Percentiles rank a stretch among this genome's conserved stretches.
These are phyloP conservation scores for Irena cyanogastra DNA, from an alignment of 2,113 vertebrate genomes.

Conservation along the genomic window DNA sequence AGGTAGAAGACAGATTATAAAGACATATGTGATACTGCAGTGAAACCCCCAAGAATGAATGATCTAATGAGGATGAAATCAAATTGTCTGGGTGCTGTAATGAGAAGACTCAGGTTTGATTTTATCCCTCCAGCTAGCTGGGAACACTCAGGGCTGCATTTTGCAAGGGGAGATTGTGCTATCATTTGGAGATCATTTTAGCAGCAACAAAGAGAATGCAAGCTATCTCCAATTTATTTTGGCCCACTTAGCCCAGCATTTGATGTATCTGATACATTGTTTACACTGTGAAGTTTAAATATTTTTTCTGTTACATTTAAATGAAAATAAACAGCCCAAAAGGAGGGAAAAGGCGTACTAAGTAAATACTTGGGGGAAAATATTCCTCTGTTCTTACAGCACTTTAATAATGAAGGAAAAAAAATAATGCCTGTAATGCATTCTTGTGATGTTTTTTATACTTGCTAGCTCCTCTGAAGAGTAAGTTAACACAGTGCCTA, in stretches of 20 bases:
- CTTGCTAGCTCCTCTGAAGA: not conserved
- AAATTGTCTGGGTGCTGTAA: constrained; percentile 4
- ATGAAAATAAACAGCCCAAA: constrained; percentile 19
- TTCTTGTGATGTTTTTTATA: not conserved
- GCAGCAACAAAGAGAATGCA: not conserved
- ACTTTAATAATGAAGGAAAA: not conserved
- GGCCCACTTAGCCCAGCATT: not conserved
- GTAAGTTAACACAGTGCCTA: not conserved
- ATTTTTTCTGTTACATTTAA: not conserved
- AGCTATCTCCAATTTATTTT: constrained; percentile 15
- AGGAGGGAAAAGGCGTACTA: not conserved
- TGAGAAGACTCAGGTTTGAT: not conserved
- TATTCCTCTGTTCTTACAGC: not conserved
- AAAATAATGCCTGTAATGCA: not conserved
- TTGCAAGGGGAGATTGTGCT: not conserved
- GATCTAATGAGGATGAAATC: constrained; percentile 3
- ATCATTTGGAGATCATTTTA: not conserved
- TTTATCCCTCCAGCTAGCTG: not conserved
- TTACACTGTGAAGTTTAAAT: constrained; percentile 19
- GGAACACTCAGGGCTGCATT: not conserved
- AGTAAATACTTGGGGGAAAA: not conserved
- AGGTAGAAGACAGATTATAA: constrained; percentile 28
- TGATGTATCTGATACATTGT: not conserved
- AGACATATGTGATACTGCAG: not conserved
- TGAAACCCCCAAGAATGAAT: constrained; percentile 7